Evolutionary conservation across 2,888 invertebrate genomes (phyloP).

Genomic region (Notocelia uddmanniana): DNA sequence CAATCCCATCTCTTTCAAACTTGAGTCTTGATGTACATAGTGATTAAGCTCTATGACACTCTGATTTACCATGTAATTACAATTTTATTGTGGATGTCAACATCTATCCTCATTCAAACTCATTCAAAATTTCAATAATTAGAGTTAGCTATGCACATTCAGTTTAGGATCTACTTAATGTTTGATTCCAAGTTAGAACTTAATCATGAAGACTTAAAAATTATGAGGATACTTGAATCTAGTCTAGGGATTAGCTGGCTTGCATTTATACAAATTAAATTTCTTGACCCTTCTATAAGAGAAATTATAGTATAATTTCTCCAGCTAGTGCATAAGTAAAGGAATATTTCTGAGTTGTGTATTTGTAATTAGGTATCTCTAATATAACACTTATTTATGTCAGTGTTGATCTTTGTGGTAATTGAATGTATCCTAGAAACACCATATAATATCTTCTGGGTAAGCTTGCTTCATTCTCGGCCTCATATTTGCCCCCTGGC

Average conservation of each 20-base stretch:
- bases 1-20: constrained; percentile 78
- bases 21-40: constrained; percentile 80
- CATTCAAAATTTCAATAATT: too few species aligned
- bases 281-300: too few species aligned
- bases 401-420: neutral
- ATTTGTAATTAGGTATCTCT: neutral
- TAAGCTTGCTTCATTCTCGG: too few species aligned
- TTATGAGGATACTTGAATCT: neutral
- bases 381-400: neutral
- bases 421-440: neutral
- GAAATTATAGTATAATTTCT: neutral
- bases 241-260: neutral
- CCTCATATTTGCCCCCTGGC: too few species aligned
- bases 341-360: neutral
- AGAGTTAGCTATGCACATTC: neutral
- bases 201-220: too few species aligned
- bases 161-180: neutral
- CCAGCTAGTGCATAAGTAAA: neutral
- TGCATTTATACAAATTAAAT: neutral
- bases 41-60: constrained; percentile 58
- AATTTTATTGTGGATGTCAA: too few species aligned
- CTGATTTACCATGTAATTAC: neutral
- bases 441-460: neutral
- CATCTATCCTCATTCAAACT: too few species aligned
- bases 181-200: neutral